Evolutionary conservation across 2,797 vertebrate genomes (phyloP), one percentile per base, ranked within the genome.

Genomic region (Sebastes cheni): DNA sequence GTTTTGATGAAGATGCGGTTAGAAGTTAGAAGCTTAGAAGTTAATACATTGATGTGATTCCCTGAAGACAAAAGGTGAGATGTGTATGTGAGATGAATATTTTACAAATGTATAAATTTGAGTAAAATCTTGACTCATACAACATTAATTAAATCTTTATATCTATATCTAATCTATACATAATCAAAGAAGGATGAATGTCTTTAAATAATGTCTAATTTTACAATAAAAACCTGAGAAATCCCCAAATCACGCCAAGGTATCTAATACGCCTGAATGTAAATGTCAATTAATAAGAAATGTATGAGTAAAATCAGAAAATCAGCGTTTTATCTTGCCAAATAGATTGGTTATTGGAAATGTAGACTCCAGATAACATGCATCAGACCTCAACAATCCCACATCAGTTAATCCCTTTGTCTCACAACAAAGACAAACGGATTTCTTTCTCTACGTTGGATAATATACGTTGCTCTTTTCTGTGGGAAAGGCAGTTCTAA

Each of bases 401-500:
- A 79, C 69, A 75, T 56, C 54, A 56, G 36, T 66, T 29, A 42
- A 54, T 83, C 25, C 29, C 10, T 61, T 2, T 4, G 55, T 67
- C 72, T 85, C 62, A 65, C 20, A 69, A 74, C 70, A 73, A 72
- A 85, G 77, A 75, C 46, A 72, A 75, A 91, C 89, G 69, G 78
- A 87, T 91, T 90, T 82, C 27, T 84, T 65, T 32, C 50, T 75
- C 56, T 50, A 32, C 16, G 54, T 88, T 61, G 67, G 76, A 82
- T 83, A 46, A 77, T 69, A 83, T 52, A 50, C 7, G 29, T 20
- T 46, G 39, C 39, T 86, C 64, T 62, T 67, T 85, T 85, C 81
- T 84, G 79, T 72, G 79, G 74, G 79, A 88, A 78, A 61, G 52
- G 32, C 73, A 67, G 42, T 68, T 84, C 72, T 82, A 91, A 89